Conservation (phyloP, 1,140 invertebrate species). For the Micrasema longulum region DNA sequence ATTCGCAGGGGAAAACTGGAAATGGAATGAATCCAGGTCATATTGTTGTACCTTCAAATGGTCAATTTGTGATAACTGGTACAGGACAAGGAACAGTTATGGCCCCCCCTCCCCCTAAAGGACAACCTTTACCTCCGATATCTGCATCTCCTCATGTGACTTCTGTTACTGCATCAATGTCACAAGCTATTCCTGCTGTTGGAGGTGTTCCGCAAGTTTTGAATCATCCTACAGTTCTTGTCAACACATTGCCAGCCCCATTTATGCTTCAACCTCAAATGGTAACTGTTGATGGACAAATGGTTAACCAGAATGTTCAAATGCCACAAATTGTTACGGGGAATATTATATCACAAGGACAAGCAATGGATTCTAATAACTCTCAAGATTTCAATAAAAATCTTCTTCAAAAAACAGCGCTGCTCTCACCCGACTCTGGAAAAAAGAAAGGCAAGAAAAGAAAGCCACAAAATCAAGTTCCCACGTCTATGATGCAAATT, state of each 20-base stretch:
- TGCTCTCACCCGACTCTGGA: constrained; percentile 76
- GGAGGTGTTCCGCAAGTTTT: constrained; percentile 62
- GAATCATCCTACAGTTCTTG: constrained; percentile 81
- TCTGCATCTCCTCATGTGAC: constrained; percentile 77
- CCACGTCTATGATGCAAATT: constrained; percentile 81
- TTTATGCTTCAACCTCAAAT: constrained; percentile 83
- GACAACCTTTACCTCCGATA: constrained; percentile 74
- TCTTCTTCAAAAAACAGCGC: constrained; percentile 68
- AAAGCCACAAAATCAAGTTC: constrained; percentile 76
- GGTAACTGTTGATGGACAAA: constrained; percentile 76
- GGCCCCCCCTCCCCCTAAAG: constrained; percentile 74
- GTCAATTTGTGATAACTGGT: constrained; percentile 78
- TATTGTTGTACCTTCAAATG: constrained; percentile 79
- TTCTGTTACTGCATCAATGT: constrained; percentile 77
- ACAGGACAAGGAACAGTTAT: constrained; percentile 72
- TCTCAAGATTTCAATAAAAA: constrained; percentile 62
- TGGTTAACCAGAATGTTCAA: constrained; percentile 76
- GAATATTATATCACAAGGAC: constrained; percentile 73
- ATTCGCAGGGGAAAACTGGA: constrained; percentile 59
- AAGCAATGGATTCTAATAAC: constrained; percentile 64
- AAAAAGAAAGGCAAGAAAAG: constrained; percentile 82
- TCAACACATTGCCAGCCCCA: constrained; percentile 83
- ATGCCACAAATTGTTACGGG: constrained; percentile 76
- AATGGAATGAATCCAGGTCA: constrained; percentile 73
- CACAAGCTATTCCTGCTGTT: constrained; percentile 71